Percentiles rank a stretch among this genome's conserved stretches.
Conservation (phyloP, 2,888 invertebrate species). For the Hedychridium roseum region DNA sequence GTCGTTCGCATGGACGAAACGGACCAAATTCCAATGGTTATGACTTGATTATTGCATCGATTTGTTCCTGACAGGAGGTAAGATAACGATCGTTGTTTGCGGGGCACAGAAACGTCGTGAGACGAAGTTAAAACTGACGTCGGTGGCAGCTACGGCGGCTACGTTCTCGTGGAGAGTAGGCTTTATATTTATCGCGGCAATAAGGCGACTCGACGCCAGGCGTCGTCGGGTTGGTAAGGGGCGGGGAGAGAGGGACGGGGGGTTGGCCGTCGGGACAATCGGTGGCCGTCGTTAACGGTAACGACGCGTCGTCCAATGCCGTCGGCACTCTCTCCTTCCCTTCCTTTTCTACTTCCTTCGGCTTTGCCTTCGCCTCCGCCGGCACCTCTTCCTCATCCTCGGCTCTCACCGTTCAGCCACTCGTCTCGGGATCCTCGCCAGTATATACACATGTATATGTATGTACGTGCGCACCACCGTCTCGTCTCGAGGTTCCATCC, state of each 20-base stretch:
- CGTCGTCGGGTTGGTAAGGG: conserved; percentile 26
- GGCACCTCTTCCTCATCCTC: conserved; percentile 19
- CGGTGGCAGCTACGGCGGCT: too few relatives aligned
- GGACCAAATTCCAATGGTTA: too few relatives aligned
- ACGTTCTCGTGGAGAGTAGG: conserved; percentile 40
- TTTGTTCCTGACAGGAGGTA: too few relatives aligned
- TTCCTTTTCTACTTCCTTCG: conserved; percentile 14
- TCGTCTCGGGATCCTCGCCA: conserved; percentile 10
- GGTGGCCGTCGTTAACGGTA: conserved; percentile 58
- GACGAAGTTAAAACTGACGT: too few relatives aligned
- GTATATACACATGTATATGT: neutral
- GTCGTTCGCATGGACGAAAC: too few relatives aligned
- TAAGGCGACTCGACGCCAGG: conserved; percentile 44
- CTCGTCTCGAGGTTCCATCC: conserved; percentile 13
- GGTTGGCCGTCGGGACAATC: conserved; percentile 51
- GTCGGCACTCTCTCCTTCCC: conserved; percentile 33
- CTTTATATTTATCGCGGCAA: conserved; percentile 55
- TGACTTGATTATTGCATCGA: too few relatives aligned
- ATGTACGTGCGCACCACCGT: conserved; percentile 10
- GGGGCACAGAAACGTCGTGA: too few relatives aligned
- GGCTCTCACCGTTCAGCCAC: conserved; percentile 13
- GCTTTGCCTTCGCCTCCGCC: conserved; percentile 22
- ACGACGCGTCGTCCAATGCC: conserved; percentile 54
- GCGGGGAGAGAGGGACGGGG: conserved; percentile 16
- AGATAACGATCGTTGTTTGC: too few relatives aligned